Percentiles rank a stretch among this genome's conserved stretches.
Conservation (phyloP, 2,888 invertebrate genomes). For the Timandra comae region DNA sequence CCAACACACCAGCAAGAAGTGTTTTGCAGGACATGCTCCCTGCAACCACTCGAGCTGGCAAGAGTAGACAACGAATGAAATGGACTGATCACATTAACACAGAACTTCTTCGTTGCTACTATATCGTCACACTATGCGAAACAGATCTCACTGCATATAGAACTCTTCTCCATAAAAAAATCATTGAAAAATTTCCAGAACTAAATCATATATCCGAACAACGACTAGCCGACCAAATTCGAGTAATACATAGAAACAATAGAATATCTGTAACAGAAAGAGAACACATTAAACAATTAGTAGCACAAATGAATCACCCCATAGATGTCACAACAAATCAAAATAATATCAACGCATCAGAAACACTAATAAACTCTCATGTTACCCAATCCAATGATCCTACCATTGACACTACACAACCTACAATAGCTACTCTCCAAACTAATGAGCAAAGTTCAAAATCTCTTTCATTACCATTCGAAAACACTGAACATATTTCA, state of each 20-base stretch:
- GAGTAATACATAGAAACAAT: slow-evolving; percentile 1
- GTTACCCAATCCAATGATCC: neutral
- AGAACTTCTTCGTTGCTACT: slow-evolving; percentile 8
- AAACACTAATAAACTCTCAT: neutral
- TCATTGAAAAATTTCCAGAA: neutral
- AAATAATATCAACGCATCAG: neutral
- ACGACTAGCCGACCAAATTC: slow-evolving; percentile 1
- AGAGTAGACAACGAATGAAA: slow-evolving; percentile 9
- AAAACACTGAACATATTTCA: too few species aligned
- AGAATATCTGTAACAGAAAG: neutral
- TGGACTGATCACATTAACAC: slow-evolving; percentile 8
- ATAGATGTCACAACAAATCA: neutral
- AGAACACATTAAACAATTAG: too few species aligned
- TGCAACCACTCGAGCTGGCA: slow-evolving; percentile 14
- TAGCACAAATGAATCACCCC: too few species aligned
- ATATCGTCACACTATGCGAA: neutral
- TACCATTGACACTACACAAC: slow-evolving; percentile 2
- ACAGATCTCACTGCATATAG: neutral
- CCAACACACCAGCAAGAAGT: too few species aligned
- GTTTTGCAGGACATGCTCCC: slow-evolving; percentile 3
- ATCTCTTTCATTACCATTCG: too few species aligned
- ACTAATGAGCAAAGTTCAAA: too few species aligned
- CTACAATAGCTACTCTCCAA: too few species aligned
- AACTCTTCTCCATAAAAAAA: neutral
- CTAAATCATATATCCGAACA: neutral